Conservation (phyloP, 2,888 invertebrate genomes). For the Ommatoiulus sabulosus region DNA sequence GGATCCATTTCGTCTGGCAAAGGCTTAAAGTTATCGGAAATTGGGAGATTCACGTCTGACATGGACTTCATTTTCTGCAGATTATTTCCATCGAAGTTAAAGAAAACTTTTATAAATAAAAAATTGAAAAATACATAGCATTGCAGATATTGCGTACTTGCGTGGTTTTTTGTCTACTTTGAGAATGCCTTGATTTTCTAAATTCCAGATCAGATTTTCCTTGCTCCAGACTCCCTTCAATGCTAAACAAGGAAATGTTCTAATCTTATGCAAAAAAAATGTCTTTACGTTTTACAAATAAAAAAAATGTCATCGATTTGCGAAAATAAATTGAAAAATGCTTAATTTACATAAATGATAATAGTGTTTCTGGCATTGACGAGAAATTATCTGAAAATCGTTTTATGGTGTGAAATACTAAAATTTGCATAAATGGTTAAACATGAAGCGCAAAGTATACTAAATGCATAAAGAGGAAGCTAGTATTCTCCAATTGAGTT, state of each 20-base stretch:
- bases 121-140: not conserved
- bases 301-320: not conserved
- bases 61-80: not conserved
- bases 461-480: no score
- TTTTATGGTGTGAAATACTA: no score
- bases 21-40: not conserved
- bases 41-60: not conserved
- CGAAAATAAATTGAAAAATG: no score
- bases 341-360: no score
- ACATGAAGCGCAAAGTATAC: no score
- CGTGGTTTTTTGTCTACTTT: not conserved
- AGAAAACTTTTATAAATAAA: not conserved
- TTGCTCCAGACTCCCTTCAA: not conserved
- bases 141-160: not conserved
- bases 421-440: no score
- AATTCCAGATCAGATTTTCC: not conserved
- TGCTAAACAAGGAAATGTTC: not conserved
- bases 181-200: not conserved
- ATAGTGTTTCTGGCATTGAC: no score
- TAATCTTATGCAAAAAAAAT: not conserved
- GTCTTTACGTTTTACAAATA: not conserved
- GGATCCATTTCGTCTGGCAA: constrained; percentile 15
- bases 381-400: no score
- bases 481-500: no score
- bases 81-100: not conserved